A percentile compares a stretch with the other conserved stretches of the same genome.
These are phyloP conservation scores for Pardalotus punctatus DNA, from an alignment of 2,113 vertebrate species.

Conservation along the genomic window DNA sequence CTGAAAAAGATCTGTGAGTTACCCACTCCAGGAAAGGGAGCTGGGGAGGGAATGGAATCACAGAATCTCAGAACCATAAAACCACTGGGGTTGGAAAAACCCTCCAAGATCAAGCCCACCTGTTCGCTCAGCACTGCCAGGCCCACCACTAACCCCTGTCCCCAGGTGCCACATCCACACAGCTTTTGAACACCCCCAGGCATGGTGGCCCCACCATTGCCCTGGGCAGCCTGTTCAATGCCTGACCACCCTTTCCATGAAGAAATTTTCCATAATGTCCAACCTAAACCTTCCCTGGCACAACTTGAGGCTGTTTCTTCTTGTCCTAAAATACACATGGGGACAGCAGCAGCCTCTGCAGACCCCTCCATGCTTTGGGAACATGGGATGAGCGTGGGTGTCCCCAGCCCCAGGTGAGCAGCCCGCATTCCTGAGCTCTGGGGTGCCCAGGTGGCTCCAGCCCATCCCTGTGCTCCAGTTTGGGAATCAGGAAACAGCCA, in stretches of 20 bases:
- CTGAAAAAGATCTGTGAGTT: background rate
- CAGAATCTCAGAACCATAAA: background rate
- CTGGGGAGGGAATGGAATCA: background rate
- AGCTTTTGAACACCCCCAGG: background rate
- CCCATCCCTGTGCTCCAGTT: background rate
- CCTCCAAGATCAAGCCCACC: too few relatives aligned
- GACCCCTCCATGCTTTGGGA: background rate
- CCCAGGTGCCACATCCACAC: background rate
- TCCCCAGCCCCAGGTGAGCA: background rate
- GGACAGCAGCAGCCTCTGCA: too few relatives aligned
- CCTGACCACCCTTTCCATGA: background rate
- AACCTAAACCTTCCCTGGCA: background rate
- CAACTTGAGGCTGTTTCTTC: background rate
- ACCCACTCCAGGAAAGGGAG: background rate
- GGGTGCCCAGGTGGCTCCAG: background rate
- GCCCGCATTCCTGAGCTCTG: accelerated
- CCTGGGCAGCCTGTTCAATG: background rate
- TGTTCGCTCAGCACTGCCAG: background rate
- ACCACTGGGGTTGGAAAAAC: background rate
- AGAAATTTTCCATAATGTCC: background rate
- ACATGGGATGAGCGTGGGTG: accelerated
- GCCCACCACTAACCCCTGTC: background rate
- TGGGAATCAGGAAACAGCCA: background rate
- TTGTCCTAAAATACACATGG: background rate
- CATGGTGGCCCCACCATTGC: background rate